Evolutionary conservation across 2,888 invertebrate species (phyloP).

Genomic region (Cephus spinipes): DNA sequence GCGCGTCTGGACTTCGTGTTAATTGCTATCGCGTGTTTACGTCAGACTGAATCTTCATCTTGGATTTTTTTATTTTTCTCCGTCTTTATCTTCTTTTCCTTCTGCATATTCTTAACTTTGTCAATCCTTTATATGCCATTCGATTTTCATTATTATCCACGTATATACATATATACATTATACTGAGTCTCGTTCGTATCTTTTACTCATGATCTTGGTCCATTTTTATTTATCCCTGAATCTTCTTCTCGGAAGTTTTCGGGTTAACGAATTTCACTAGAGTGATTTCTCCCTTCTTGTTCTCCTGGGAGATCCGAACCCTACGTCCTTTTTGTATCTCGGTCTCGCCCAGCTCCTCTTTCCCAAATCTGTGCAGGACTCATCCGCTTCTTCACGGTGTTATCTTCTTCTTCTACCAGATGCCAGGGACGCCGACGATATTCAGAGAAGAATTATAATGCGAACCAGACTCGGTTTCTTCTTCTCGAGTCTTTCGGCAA

Average conservation of each 20-base stretch:
- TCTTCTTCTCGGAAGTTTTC: conserved; percentile 1
- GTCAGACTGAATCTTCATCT: conserved; percentile 20
- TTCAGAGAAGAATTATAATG: conserved; percentile 47
- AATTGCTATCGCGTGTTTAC: background rate
- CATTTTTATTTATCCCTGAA: background rate
- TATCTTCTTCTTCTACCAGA: background rate
- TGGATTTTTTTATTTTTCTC: conserved; percentile 21
- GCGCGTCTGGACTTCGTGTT: background rate
- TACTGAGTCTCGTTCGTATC: background rate
- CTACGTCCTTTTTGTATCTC: background rate
- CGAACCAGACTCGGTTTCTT: conserved; percentile 40
- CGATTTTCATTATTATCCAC: conserved; percentile 12
- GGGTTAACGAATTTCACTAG: background rate
- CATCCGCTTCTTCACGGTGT: background rate
- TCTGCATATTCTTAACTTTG: conserved; percentile 3
- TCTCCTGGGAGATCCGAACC: background rate
- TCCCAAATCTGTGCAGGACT: background rate
- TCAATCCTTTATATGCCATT: background rate
- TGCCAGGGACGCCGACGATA: conserved; percentile 25
- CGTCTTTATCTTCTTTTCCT: conserved; percentile 15
- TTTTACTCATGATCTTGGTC: background rate
- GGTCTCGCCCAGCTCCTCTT: background rate
- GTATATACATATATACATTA: background rate
- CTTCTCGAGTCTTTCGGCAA: conserved; percentile 40
- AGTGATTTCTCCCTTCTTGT: background rate